These are phyloP conservation scores for Rhynchotus rufescens DNA, from an alignment of 2,797 vertebrate genomes.

Conservation along the genomic window DNA sequence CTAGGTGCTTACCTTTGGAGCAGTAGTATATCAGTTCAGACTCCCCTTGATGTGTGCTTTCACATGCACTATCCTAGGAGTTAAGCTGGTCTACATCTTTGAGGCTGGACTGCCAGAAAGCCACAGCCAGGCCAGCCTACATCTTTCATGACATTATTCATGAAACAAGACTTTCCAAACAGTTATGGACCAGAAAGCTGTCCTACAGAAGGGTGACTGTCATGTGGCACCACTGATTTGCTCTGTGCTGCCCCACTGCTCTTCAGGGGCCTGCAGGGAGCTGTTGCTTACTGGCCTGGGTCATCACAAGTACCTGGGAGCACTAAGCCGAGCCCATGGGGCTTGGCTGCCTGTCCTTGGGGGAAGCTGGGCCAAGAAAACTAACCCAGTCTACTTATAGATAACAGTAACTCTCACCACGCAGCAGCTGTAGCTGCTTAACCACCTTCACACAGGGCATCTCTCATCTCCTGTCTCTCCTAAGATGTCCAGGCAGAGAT, in stretches of 20 bases:
- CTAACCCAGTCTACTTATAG: not conserved
- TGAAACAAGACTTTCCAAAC: not conserved
- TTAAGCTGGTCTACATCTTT: not conserved
- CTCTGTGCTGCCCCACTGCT: not conserved
- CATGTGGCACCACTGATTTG: no score
- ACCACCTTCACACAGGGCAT: not conserved
- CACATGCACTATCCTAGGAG: accelerated
- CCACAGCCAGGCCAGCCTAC: not conserved
- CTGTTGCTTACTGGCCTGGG: not conserved
- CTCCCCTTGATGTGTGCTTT: accelerated
- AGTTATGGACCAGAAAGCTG: accelerated
- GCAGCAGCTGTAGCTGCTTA: not conserved
- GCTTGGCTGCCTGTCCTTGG: accelerated
- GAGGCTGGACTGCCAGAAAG: not conserved
- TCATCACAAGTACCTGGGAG: accelerated
- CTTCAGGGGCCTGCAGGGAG: not conserved
- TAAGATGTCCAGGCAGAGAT: not conserved
- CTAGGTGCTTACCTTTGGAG: not conserved
- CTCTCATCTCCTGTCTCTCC: not conserved
- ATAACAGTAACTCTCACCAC: not conserved
- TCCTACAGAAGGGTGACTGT: not conserved
- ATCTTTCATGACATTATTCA: not conserved
- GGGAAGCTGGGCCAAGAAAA: not conserved
- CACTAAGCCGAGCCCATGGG: accelerated
- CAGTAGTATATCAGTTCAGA: not conserved